Evolutionary conservation across 2,888 invertebrate genomes (phyloP).

Genomic region (Hymenopus coronatus): DNA sequence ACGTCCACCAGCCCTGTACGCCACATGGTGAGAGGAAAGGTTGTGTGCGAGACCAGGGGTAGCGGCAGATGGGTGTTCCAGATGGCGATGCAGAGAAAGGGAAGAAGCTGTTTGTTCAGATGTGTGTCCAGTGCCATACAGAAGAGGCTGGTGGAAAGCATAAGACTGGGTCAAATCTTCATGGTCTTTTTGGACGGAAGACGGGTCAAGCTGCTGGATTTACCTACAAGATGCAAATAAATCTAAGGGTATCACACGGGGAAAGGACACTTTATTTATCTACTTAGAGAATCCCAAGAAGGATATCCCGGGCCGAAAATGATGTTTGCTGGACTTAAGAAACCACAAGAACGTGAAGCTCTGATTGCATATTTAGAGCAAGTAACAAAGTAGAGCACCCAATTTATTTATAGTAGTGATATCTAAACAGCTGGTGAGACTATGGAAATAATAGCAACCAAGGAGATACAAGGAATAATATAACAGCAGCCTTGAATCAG

Average conservation of each 20-base stretch:
- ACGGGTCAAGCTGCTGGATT: constrained; percentile 93
- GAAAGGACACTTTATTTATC: constrained; percentile 86
- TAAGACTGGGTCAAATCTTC: constrained; percentile 95
- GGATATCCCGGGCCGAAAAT: constrained; percentile 99
- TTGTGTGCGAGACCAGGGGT: too few species aligned
- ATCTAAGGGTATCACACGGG: constrained; percentile 95
- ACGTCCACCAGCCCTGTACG: too few species aligned
- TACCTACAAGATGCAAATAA: constrained; percentile 92
- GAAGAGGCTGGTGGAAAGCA: constrained; percentile 94
- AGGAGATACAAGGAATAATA: background rate
- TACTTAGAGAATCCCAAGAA: constrained; percentile 99
- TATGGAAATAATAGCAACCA: background rate
- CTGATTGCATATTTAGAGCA: constrained; percentile 90
- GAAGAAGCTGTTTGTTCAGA: constrained; percentile 84
- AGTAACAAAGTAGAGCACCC: constrained; percentile 69
- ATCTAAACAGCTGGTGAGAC: constrained; percentile 6
- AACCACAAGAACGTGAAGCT: constrained; percentile 88
- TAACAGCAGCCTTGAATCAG: background rate
- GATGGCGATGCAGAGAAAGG: too few species aligned
- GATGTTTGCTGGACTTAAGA: constrained; percentile 98
- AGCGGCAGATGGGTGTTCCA: too few species aligned
- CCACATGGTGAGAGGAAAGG: too few species aligned
- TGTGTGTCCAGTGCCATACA: constrained; percentile 97
- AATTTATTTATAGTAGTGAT: constrained; percentile 11
- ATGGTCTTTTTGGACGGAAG: constrained; percentile 89